Percentiles rank a stretch among this genome's conserved stretches.
Conservation (phyloP, 2,113 vertebrate genomes). For the Asarcornis scutulata region DNA sequence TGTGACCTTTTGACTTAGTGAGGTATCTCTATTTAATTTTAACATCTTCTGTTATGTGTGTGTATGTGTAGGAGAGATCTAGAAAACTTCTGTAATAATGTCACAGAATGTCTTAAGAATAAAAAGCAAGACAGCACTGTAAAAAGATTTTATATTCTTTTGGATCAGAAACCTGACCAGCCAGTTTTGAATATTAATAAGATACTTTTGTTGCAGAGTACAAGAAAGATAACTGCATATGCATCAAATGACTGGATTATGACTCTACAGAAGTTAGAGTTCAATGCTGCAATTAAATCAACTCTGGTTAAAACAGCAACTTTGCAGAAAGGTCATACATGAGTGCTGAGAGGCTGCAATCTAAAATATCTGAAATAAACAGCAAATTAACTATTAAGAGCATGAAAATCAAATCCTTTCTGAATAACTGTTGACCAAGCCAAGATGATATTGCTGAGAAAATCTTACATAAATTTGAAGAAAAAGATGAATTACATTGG, state of each 20-base stretch:
- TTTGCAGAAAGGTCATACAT: constrained; percentile 55
- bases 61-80: not conserved
- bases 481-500: not conserved
- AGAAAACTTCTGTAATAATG: not conserved
- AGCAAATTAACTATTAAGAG: not conserved
- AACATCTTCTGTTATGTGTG: not conserved
- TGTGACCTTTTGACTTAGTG: constrained; percentile 1
- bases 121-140: not conserved
- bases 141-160: not conserved
- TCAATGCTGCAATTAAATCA: constrained; percentile 71
- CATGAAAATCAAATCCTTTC: not conserved
- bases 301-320: constrained; percentile 6
- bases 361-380: constrained; percentile 25
- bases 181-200: constrained; percentile 17
- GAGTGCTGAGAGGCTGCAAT: constrained; percentile 8
- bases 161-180: not conserved
- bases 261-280: constrained; percentile 61
- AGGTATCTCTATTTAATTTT: not conserved
- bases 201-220: not conserved
- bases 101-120: not conserved
- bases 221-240: not conserved
- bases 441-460: not conserved
- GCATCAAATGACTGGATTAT: constrained; percentile 15
- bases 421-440: not conserved
- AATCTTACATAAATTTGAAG: not conserved